Conservation (phyloP, 2,113 vertebrate species). For the Siniperca chuatsi region DNA sequence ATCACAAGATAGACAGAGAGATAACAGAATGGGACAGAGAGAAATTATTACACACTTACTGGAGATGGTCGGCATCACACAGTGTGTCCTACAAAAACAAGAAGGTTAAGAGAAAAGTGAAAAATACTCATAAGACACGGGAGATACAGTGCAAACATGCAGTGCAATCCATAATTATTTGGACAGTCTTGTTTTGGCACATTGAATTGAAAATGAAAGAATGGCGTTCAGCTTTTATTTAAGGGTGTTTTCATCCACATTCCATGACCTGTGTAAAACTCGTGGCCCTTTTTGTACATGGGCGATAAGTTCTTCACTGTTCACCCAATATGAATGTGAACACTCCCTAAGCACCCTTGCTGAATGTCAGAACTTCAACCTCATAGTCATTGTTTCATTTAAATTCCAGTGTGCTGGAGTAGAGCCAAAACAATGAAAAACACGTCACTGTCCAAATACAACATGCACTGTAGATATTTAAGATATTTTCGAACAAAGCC, state of each 20-base stretch:
- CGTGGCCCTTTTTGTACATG: neutral
- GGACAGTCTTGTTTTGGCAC: neutral
- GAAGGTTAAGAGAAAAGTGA: slow-evolving; percentile 10
- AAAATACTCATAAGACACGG: neutral
- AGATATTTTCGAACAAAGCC: neutral
- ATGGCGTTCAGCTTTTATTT: neutral
- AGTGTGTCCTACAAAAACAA: slow-evolving; percentile 66
- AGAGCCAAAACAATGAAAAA: slow-evolving; percentile 3
- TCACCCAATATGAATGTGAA: slow-evolving; percentile 2
- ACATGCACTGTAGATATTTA: neutral
- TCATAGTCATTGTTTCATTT: slow-evolving; percentile 13
- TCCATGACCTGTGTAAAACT: neutral
- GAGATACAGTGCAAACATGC: neutral
- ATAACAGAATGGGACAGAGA: slow-evolving; percentile 14
- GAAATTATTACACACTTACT: slow-evolving; percentile 73
- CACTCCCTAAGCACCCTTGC: neutral
- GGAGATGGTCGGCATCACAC: slow-evolving; percentile 68
- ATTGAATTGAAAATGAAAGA: neutral
- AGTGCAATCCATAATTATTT: neutral
- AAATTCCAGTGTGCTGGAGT: slow-evolving; percentile 1
- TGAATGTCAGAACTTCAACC: neutral
- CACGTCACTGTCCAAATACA: slow-evolving; percentile 15
- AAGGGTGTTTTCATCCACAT: neutral
- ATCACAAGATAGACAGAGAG: neutral
- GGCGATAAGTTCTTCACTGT: neutral